phyloP scores from a whole-genome alignment of 2,113 vertebrate genomes.

The Lophura nycthemera region DNA sequence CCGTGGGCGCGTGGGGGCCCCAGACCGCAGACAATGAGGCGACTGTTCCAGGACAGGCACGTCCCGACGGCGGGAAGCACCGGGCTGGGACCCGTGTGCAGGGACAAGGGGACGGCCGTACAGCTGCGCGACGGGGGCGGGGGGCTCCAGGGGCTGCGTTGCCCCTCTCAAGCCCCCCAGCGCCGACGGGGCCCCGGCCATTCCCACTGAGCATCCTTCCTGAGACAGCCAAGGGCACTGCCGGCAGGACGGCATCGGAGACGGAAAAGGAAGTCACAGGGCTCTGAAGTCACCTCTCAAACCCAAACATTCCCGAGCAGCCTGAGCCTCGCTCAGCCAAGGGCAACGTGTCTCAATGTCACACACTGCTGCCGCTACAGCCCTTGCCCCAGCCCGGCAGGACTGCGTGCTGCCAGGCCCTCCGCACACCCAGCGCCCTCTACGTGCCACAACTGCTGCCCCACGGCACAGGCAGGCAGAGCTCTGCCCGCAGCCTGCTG shows the following conservation, averaged over 20 bases:
- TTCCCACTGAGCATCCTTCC: slow-evolving; percentile 14
- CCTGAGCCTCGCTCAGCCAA: background rate
- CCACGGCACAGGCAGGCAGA: accelerated
- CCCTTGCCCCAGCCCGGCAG: accelerated
- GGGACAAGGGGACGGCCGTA: accelerated
- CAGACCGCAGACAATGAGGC: slow-evolving; percentile 50
- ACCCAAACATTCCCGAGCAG: background rate
- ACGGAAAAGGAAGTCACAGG: slow-evolving; percentile 56
- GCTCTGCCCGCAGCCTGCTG: background rate
- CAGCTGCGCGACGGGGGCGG: background rate
- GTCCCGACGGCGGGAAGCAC: background rate
- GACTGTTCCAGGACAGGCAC: slow-evolving; percentile 20
- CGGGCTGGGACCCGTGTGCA: accelerated
- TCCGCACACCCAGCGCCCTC: accelerated
- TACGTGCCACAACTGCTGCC: accelerated
- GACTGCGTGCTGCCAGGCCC: accelerated
- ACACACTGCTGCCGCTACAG: background rate
- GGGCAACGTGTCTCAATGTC: slow-evolving; percentile 67
- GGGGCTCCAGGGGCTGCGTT: background rate
- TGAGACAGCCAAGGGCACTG: background rate
- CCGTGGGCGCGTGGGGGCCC: background rate
- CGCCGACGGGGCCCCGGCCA: background rate
- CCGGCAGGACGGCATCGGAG: background rate
- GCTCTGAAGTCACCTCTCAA: slow-evolving; percentile 52
- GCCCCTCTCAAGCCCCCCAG: background rate